Percentiles rank a stretch among this genome's conserved stretches.
Conservation (phyloP, 2,113 vertebrate species). For the Caloenas nicobarica region DNA sequence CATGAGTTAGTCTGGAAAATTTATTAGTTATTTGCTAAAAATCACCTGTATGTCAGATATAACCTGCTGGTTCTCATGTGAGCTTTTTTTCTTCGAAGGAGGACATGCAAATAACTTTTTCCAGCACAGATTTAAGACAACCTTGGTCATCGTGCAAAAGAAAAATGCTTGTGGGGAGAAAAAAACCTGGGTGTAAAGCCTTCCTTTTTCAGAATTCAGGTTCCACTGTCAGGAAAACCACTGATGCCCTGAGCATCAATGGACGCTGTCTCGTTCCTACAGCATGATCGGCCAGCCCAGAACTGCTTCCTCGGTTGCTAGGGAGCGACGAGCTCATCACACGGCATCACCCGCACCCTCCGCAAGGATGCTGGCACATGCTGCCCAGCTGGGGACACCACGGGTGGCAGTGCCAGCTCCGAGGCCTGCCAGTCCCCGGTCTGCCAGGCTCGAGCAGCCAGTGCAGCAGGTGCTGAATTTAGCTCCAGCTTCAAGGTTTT, state of each 20-base stretch:
- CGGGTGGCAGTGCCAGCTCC: conserved; percentile 3
- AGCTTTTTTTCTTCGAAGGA: background rate
- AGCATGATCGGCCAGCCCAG: conserved; percentile 23
- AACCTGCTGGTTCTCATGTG: background rate
- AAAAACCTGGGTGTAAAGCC: background rate
- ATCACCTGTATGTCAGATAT: background rate
- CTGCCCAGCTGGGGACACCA: conserved; percentile 59
- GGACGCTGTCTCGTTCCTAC: conserved; percentile 31
- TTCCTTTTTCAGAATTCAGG: conserved; percentile 50
- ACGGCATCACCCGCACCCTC: conserved; percentile 43
- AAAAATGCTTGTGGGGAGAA: conserved; percentile 1
- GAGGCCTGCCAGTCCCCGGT: conserved; percentile 33
- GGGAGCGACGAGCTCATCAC: conserved; percentile 69
- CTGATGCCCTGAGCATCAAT: conserved; percentile 46
- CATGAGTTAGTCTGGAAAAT: background rate
- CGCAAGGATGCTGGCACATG: conserved; percentile 60
- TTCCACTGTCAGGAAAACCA: conserved; percentile 63
- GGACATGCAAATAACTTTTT: background rate
- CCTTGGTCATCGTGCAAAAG: conserved; percentile 8
- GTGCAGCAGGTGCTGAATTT: conserved; percentile 29
- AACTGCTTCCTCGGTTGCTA: conserved; percentile 71
- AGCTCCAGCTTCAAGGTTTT: conserved; percentile 22
- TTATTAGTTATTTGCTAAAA: conserved; percentile 20
- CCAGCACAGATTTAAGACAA: conserved; percentile 41
- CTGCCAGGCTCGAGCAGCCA: background rate